These are phyloP conservation scores for Lepetodrilus schrolli DNA, from an alignment of 2,888 invertebrate species.

Conservation along the genomic window DNA sequence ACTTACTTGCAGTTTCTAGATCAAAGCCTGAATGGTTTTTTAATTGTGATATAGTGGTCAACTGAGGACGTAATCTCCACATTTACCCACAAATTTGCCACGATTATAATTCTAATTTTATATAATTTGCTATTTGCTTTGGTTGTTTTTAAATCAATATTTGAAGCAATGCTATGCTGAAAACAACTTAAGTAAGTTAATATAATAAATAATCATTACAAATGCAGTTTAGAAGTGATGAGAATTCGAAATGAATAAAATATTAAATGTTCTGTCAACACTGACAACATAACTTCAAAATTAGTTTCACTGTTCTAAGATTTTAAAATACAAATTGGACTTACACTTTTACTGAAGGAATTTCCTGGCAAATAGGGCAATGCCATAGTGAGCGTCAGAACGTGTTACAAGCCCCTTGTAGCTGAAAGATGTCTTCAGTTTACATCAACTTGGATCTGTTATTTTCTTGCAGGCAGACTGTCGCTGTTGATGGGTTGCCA, in stretches of 20 bases:
- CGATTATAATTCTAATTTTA: too few relatives aligned
- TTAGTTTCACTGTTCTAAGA: not conserved
- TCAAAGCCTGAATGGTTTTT: too few relatives aligned
- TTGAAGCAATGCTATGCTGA: too few relatives aligned
- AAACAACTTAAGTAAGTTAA: too few relatives aligned
- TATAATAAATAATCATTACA: not conserved
- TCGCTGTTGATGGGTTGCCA: constrained; percentile 28
- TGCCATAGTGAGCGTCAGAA: constrained; percentile 62
- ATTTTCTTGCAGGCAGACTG: constrained; percentile 7
- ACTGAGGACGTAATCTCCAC: too few relatives aligned
- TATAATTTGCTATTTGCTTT: too few relatives aligned
- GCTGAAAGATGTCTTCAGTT: not conserved
- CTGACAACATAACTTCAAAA: not conserved
- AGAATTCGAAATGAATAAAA: too few relatives aligned
- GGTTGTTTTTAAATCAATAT: too few relatives aligned
- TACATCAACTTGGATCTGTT: not conserved
- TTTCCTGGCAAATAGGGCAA: constrained; percentile 75
- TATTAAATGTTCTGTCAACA: not conserved
- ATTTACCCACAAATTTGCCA: too few relatives aligned
- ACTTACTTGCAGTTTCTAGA: too few relatives aligned
- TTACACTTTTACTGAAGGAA: constrained; percentile 68
- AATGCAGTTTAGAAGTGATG: too few relatives aligned
- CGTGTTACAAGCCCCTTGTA: not conserved
- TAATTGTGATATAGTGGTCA: too few relatives aligned
- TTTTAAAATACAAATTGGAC: constrained; percentile 42